Conservation (phyloP, 2,797 vertebrate genomes). For the Platalea minor region DNA sequence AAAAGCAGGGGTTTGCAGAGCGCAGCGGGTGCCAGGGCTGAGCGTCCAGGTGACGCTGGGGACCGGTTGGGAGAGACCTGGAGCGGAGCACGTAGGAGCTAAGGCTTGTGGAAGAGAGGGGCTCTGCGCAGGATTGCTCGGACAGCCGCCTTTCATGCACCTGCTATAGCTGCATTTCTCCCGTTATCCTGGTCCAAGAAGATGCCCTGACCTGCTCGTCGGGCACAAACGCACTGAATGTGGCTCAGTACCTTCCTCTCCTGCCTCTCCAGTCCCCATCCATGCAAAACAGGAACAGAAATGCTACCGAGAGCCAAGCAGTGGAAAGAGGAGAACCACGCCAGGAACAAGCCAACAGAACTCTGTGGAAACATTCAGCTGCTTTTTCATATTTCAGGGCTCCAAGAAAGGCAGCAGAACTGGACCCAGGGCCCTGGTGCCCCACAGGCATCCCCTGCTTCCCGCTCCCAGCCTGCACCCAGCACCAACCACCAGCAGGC, state of each 20-base stretch:
- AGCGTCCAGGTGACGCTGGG: background rate
- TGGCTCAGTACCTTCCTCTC: background rate
- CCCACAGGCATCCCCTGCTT: background rate
- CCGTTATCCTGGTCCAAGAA: background rate
- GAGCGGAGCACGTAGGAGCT: background rate
- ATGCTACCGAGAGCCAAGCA: background rate
- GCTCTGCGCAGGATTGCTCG: accelerated
- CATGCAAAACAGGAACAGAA: background rate
- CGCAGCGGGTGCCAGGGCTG: background rate
- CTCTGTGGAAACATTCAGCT: background rate
- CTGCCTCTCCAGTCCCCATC: background rate
- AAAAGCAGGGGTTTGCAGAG: background rate
- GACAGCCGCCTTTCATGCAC: accelerated
- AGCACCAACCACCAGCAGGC: background rate
- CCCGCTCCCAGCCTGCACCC: background rate
- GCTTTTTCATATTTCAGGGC: background rate
- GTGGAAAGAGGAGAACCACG: background rate
- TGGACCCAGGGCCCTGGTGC: background rate
- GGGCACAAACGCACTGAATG: background rate
- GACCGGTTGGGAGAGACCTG: background rate
- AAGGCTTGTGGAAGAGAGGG: background rate
- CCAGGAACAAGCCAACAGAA: background rate
- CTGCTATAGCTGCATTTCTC: background rate
- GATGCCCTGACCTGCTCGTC: accelerated
- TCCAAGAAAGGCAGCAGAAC: background rate